Base-by-base conservation (phyloP, 1,140 invertebrate genomes). In the Temnothorax curvispinosus region DNA sequence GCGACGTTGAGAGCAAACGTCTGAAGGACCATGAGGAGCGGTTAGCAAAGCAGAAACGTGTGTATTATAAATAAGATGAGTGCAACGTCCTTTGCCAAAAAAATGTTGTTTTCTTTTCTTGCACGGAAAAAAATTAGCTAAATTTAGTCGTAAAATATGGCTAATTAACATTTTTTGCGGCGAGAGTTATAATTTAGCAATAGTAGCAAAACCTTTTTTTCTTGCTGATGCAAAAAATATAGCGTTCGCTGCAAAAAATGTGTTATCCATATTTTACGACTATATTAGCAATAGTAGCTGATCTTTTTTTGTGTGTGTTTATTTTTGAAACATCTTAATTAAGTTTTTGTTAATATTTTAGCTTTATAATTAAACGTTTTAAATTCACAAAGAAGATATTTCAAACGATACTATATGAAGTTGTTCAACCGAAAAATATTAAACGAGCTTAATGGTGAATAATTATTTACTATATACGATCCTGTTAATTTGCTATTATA, bases 1-100 rank as follows among this genome's bases (percentile, higher is more conserved):
- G 32, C 50, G 86, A 85, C 56, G 50, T 69, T 27, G 71, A 52
- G 69, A 58, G 38, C 52, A 32, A 56, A 11, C 38, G 5, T 3
- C 2, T 72, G 65, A 72, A 72, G 35, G 8, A 35, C 38, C 7
- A 47, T 35, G 38, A n/a, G 32, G 27, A 38, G 21, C 13, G 18
- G 18, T 69, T 74, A 35, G 67, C 15, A 60, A 18, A 32, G 54
- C 5, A 47, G 52, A 82, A 60, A 60, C 32, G 11, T 13, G 38
- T 44, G 21, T 21, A 72, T 58, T 13, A 6, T 27, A 58, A 27
- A 56, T 47, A 41, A 50, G 11, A 52, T 60, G 41, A 13, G 21
- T 21, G 75, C 15, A 27, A 0, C 1, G 21, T 15, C 11, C 1
- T 27, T n/a, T 27, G 32, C 13, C 9, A 7, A 69, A 65, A 65